These are phyloP conservation scores for Trinorchestia longiramus DNA, from an alignment of 1,140 invertebrate genomes.

Conservation along the genomic window DNA sequence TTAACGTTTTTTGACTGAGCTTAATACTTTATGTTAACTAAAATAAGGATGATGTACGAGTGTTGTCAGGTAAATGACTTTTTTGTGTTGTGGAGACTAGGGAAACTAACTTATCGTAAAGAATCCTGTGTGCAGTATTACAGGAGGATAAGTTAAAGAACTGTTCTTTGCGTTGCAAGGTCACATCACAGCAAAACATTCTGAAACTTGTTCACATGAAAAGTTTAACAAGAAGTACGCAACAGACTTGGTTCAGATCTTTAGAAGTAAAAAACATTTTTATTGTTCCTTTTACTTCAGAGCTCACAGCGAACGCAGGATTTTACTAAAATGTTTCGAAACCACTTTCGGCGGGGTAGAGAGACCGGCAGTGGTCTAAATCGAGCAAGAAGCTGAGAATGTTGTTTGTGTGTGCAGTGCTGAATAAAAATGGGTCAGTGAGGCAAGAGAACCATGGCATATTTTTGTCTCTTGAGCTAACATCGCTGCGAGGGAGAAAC, in stretches of 20 bases:
- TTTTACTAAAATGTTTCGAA: neutral
- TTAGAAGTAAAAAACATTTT: neutral
- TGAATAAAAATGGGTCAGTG: neutral
- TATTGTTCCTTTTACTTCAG: neutral
- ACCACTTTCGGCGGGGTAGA: neutral
- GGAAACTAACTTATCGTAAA: neutral
- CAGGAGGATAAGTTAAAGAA: too few species aligned
- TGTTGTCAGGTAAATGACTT: neutral
- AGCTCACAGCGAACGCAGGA: neutral
- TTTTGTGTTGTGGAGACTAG: too few species aligned
- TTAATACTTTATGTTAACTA: neutral
- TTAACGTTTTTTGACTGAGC: neutral
- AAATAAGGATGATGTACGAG: neutral
- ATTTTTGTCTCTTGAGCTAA: neutral
- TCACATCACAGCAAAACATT: neutral
- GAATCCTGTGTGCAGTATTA: neutral
- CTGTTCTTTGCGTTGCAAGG: too few species aligned
- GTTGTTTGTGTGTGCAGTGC: neutral
- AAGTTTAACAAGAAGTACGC: neutral
- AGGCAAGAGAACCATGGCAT: neutral
- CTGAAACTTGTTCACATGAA: neutral
- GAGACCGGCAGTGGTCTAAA: neutral
- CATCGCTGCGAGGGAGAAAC: neutral
- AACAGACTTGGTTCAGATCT: neutral
- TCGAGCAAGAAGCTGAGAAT: neutral